These are phyloP conservation scores for Argya squamiceps DNA, from an alignment of 2,797 vertebrate genomes.

Conservation along the genomic window DNA sequence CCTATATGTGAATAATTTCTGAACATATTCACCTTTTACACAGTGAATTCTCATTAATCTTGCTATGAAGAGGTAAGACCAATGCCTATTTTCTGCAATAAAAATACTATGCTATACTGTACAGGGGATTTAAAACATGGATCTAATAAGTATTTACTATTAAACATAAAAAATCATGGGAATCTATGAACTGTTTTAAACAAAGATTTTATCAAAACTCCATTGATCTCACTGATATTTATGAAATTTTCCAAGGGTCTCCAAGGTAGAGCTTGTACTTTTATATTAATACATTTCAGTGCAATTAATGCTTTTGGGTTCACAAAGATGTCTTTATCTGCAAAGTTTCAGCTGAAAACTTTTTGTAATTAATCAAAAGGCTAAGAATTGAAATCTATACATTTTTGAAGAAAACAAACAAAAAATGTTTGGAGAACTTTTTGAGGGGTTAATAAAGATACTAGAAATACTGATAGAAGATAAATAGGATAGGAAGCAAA, in stretches of 20 bases:
- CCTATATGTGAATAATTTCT: background rate
- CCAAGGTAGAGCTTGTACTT: background rate
- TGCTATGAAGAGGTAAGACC: background rate
- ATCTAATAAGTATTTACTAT: background rate
- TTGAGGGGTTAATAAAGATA: fast-evolving
- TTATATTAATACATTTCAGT: background rate
- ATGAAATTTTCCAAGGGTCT: background rate
- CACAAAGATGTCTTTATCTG: background rate
- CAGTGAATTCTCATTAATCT: background rate
- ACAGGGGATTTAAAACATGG: background rate
- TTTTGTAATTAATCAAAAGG: background rate
- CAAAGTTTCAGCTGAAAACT: background rate
- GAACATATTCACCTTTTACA: background rate
- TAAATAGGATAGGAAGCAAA: background rate
- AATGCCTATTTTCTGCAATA: background rate
- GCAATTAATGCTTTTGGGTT: background rate
- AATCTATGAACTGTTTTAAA: background rate
- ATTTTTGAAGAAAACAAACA: background rate
- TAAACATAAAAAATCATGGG: background rate
- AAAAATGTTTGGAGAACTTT: background rate
- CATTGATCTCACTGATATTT: background rate
- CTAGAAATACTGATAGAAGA: background rate
- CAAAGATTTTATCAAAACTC: background rate
- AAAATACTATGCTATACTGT: fast-evolving
- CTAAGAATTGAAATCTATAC: background rate